These are phyloP conservation scores for Andrena cerasifolii DNA, from an alignment of 1,140 invertebrate genomes.

Conservation along the genomic window DNA sequence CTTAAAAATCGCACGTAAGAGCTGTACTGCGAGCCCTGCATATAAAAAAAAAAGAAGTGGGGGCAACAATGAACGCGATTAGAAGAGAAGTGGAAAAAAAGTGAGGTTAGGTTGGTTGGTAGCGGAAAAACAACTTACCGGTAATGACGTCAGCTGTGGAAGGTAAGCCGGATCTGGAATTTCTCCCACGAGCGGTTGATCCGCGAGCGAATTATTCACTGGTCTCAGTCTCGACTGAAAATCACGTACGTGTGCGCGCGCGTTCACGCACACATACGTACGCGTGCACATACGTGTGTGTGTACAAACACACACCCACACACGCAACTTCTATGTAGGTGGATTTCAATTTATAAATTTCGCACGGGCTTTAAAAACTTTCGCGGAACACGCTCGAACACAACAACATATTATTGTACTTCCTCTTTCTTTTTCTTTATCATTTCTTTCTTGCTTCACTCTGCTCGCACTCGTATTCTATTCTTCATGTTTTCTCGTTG, in stretches of 20 bases:
- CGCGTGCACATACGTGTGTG: conserved; percentile 70
- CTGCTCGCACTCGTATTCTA: conserved; percentile 9
- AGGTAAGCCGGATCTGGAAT: conserved; percentile 72
- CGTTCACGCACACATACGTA: conserved; percentile 70
- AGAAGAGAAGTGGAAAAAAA: neutral
- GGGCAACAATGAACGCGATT: too few relatives aligned
- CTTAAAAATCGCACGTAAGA: too few relatives aligned
- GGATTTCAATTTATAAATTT: conserved; percentile 52
- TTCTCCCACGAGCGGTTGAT: conserved; percentile 57
- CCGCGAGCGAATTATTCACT: conserved; percentile 62
- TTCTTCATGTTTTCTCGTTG: conserved; percentile 50
- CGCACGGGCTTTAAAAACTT: conserved; percentile 58
- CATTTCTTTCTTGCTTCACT: conserved; percentile 39
- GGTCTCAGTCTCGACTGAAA: conserved; percentile 71
- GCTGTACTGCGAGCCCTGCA: too few relatives aligned
- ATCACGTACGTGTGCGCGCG: conserved; percentile 73
- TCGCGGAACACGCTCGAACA: conserved; percentile 47
- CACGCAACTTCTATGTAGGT: too few relatives aligned
- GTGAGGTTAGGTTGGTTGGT: neutral
- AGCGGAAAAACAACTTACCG: conserved; percentile 73
- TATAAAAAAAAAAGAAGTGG: too few relatives aligned
- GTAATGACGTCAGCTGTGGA: conserved; percentile 80
- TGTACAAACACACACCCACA: too few relatives aligned
- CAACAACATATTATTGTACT: conserved; percentile 47
- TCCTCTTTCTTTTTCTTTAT: conserved; percentile 54